A percentile compares a stretch with the other conserved stretches of the same genome.
phyloP scores from a whole-genome alignment of 2,113 vertebrate genomes.

The Gyps fulvus region DNA sequence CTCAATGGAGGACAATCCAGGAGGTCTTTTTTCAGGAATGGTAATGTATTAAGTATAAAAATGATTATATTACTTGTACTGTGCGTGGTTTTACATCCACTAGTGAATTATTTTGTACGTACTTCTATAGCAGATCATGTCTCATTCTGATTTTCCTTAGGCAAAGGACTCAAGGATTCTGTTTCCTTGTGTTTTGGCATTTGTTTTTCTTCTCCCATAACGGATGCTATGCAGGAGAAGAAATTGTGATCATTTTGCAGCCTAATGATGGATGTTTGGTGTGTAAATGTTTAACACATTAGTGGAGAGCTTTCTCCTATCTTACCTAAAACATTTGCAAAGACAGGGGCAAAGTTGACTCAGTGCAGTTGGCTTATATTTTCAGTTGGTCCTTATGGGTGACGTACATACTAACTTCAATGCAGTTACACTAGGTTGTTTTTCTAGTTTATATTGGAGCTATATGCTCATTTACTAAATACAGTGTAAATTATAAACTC shows the following conservation, averaged over 20 bases:
- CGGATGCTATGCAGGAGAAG: neutral
- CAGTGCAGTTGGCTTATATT: neutral
- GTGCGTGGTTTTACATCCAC: neutral
- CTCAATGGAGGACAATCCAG: slow-evolving; percentile 93
- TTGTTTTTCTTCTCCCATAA: neutral
- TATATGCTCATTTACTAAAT: neutral
- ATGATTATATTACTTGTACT: neutral
- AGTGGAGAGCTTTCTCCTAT: neutral
- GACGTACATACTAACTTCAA: neutral
- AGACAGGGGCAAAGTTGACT: neutral
- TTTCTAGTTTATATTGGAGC: neutral
- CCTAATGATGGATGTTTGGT: neutral
- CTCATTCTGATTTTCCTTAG: neutral
- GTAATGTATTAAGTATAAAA: slow-evolving; percentile 72
- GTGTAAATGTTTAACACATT: neutral
- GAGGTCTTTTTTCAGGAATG: slow-evolving; percentile 92
- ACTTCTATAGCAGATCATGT: neutral
- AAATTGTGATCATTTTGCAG: neutral
- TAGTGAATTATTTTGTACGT: neutral
- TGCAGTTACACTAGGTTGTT: neutral
- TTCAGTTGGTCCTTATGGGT: neutral
- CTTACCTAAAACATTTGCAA: neutral
- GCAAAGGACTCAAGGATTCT: neutral
- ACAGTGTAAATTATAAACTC: neutral
- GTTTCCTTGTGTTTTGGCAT: neutral